Percentiles rank a stretch among this genome's conserved stretches.
These are phyloP conservation scores for Mirza zaza DNA, from an alignment of 2,113 vertebrate genomes.

Conservation along the genomic window DNA sequence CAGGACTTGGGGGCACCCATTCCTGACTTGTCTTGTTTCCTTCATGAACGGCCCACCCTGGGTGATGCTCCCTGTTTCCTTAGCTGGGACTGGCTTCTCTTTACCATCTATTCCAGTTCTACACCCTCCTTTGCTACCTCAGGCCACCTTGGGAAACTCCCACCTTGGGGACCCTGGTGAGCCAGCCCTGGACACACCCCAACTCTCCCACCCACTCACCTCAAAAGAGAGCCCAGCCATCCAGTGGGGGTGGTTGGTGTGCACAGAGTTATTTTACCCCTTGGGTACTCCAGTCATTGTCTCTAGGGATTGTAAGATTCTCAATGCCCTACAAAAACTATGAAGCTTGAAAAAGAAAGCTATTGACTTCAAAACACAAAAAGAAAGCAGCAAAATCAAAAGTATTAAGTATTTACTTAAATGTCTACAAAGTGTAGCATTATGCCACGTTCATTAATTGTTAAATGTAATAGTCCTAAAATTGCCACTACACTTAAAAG, in stretches of 20 bases:
- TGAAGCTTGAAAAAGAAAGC: not conserved
- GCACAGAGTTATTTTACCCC: not conserved
- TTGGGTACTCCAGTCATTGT: not conserved
- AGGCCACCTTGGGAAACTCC: not conserved
- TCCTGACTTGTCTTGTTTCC: not conserved
- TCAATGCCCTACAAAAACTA: not conserved
- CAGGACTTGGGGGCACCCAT: not conserved
- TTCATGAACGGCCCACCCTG: not conserved
- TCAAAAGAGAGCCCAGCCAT: not conserved
- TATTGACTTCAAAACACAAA: not conserved
- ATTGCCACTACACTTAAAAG: slow-evolving; percentile 41
- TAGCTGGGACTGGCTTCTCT: not conserved
- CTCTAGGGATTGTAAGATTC: not conserved
- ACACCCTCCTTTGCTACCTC: not conserved
- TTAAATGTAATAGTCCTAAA: slow-evolving; percentile 50
- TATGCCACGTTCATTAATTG: slow-evolving; percentile 36
- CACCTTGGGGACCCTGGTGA: not conserved
- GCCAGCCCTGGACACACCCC: not conserved
- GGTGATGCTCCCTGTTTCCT: not conserved
- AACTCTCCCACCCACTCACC: not conserved
- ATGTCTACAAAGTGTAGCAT: not conserved
- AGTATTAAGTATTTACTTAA: not conserved
- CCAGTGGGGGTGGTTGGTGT: rapidly evolving
- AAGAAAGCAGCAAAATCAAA: not conserved
- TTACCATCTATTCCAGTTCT: not conserved